Base-by-base conservation (phyloP, 2,888 invertebrate species). In the Pristionchus mayeri region DNA sequence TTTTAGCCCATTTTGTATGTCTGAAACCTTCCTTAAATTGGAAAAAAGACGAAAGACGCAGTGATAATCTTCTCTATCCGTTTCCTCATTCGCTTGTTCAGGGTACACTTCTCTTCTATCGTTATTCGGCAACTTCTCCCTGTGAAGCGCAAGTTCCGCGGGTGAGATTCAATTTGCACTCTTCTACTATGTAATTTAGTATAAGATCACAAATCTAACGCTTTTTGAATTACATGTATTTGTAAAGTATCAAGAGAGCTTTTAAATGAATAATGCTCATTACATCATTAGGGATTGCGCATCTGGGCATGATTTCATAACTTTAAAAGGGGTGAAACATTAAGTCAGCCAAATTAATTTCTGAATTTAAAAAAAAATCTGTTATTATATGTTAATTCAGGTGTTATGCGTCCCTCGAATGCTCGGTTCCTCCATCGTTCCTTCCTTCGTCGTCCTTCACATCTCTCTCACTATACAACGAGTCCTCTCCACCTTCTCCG, bases 361-460 rank as follows among this genome's bases (percentile, higher is more conserved):
- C n/a, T n/a, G n/a, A n/a, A n/a, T n/a, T n/a, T n/a, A n/a, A 24
- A 24, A 57, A 57, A 6, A 57, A 57, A 57, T 57, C 7, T 57
- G 24, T 13, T 11, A 57, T n/a, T 13, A 13, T 57, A 6, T 57
- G 7, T 57, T n/a, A 57, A 24, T 11, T 21, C 50, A 78, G 76
- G 21, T 2, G 18, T 48, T 78, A 16, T 78, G 76, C 40, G 7
- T 78, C 3, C 27, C 40, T 78, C 76, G 76, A 30, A 78, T 78
- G 76, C 30, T 78, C 13, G 76, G 24, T 18, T 21, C 76, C 0
- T 48, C 76, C 18, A 48, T 50, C 3, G 27, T 48, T 48, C 76
- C 76, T 24, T 24, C 76, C 7, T 78, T 78, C 50, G 50, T 78
- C 1, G 21, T 78, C 21, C 48, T 78, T n/a, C 76, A 78, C 30